phyloP scores from a whole-genome alignment of 2,888 invertebrate species.

The Nomada fucata region DNA sequence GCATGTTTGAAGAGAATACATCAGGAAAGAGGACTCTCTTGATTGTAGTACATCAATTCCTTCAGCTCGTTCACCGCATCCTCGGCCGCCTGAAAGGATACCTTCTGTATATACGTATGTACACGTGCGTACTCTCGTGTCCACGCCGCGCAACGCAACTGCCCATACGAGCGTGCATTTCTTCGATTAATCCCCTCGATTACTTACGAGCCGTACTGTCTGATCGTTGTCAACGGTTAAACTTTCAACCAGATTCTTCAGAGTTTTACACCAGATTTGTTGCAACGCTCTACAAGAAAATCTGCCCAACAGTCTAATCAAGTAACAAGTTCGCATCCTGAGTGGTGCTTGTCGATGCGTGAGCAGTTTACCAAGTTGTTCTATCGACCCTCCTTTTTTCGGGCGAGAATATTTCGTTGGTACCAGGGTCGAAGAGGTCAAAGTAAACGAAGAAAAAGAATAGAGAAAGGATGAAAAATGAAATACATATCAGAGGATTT shows the following conservation, averaged over 20 bases:
- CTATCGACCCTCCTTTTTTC: conserved; percentile 45
- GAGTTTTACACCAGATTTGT: conserved; percentile 87
- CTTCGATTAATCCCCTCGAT: neutral
- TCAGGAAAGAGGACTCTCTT: conserved; percentile 52
- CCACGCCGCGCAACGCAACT: neutral
- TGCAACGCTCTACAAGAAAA: conserved; percentile 89
- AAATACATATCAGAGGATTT: neutral
- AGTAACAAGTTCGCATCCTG: conserved; percentile 88
- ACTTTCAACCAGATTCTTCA: conserved; percentile 87
- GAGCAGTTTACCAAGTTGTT: conserved; percentile 77
- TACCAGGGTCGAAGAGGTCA: neutral
- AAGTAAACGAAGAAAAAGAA: neutral
- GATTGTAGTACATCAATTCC: conserved; percentile 83
- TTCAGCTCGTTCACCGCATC: conserved; percentile 86
- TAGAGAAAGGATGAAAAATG: neutral
- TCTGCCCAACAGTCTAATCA: conserved; percentile 89
- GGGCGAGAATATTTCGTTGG: conserved; percentile 5
- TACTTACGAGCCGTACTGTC: conserved; percentile 86
- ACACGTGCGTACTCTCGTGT: neutral
- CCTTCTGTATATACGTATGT: neutral
- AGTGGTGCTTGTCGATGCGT: conserved; percentile 80
- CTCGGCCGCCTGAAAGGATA: conserved; percentile 84
- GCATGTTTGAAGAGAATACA: neutral
- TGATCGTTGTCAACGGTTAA: conserved; percentile 87
- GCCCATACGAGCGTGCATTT: neutral